Base-by-base conservation (phyloP, 2,113 vertebrate species). In the Arizona elegans region DNA sequence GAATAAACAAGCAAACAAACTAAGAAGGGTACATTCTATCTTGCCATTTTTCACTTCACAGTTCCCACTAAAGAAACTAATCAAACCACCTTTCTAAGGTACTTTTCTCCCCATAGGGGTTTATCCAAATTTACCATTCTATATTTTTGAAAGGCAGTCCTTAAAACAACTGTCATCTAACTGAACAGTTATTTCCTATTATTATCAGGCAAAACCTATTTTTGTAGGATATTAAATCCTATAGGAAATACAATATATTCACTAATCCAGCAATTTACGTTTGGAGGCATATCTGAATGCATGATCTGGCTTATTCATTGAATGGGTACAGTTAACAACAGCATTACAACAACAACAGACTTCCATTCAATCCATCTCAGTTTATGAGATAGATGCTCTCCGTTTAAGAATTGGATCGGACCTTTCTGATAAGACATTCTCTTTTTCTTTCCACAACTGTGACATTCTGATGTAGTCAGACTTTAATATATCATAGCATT, bases 381-480 rank as follows among this genome's bases (percentile, higher is more conserved):
- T 23, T 93, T 53, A 89, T 56, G 56, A 90, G 47, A 90, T 23
- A 93, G 81, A 50, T 53, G 56, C 2, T 52, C 17, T 81, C 88
- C 50, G 8, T 23, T 89, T 17, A 90, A 90, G 75, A 24, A 90
- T 86, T 86, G 92, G 17, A 9, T 8, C 0, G 17, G 93, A 58
- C 55, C 87, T 65, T 93, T 91, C 88, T 58, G n/a, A 50, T 75
- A 94, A 88, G 90, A 94, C 70, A 58, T 11, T 26, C n/a, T 86
- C 19, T 94, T 90, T 92, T 92, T 93, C 91, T 62, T 92, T 93
- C 91, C 86, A 92, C 81, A 96, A 91, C 70, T 93, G 91, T 94
- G 92, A 47, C 58, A 93, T 21, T 29, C 62, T 87, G 70, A 92
- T 52, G 54, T 33, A 29, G 19, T 90, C 59, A 56, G 89, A 91